phyloP scores from a whole-genome alignment of 1,140 invertebrate genomes.

The Drosophila arizonae region DNA sequence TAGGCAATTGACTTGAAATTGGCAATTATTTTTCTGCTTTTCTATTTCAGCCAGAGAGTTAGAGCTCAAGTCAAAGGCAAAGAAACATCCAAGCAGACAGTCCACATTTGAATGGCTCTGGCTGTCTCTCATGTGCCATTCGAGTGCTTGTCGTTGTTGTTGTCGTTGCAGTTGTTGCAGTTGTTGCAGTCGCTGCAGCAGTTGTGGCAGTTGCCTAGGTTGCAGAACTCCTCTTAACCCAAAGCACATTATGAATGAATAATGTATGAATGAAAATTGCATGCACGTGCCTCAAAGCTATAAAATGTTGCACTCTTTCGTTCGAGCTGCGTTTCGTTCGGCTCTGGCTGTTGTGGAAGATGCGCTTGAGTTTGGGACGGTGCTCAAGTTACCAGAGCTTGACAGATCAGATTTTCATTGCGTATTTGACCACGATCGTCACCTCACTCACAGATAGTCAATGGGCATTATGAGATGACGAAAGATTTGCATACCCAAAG shows the following conservation, averaged over 20 bases:
- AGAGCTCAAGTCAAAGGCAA: slow-evolving; percentile 25
- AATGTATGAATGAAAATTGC: slow-evolving; percentile 82
- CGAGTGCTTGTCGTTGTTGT: slow-evolving; percentile 7
- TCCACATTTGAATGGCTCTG: slow-evolving; percentile 69
- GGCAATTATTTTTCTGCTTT: slow-evolving; percentile 72
- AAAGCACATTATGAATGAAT: slow-evolving; percentile 79
- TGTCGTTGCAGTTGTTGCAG: not conserved
- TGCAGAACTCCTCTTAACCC: slow-evolving; percentile 42
- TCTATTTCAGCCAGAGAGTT: slow-evolving; percentile 19
- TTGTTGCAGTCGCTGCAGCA: slow-evolving; percentile 13
- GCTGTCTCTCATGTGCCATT: slow-evolving; percentile 38
- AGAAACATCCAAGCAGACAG: slow-evolving; percentile 32
- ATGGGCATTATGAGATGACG: too few species aligned
- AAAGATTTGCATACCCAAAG: too few species aligned
- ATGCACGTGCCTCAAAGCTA: slow-evolving; percentile 78
- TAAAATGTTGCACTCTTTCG: slow-evolving; percentile 75
- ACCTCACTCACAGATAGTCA: slow-evolving; percentile 35
- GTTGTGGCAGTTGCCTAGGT: slow-evolving; percentile 22
- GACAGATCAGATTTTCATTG: slow-evolving; percentile 36
- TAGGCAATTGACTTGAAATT: slow-evolving; percentile 81
- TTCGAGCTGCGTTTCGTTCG: not conserved
- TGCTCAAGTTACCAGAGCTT: slow-evolving; percentile 36
- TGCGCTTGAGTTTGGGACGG: not conserved
- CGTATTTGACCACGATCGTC: slow-evolving; percentile 34
- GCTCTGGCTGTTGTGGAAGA: not conserved